Percentiles rank a stretch among this genome's conserved stretches.
Evolutionary conservation across 2,797 vertebrate species (phyloP).

Genomic region (Carapus acus): DNA sequence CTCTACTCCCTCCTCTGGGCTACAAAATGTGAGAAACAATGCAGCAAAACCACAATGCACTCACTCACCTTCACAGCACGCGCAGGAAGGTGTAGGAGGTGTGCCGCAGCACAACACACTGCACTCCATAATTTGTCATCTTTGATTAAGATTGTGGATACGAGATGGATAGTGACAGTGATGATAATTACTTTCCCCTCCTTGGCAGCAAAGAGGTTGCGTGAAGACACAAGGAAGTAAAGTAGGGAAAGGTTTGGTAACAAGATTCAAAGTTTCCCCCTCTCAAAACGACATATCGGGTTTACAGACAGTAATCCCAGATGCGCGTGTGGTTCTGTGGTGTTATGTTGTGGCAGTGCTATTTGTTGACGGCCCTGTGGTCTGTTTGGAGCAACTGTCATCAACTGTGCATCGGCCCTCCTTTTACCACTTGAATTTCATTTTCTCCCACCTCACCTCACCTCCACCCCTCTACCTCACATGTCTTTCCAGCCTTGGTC

Average conservation of each 20-base stretch:
- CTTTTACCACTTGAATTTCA: neutral
- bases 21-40: too few species aligned
- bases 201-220: constrained; percentile 51
- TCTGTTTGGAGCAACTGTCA: neutral
- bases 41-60: constrained; percentile 5
- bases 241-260: constrained; percentile 1
- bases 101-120: constrained; percentile 24
- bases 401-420: neutral
- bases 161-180: constrained; percentile 65
- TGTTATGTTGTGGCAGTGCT: neutral
- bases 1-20: too few species aligned
- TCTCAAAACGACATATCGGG: neutral
- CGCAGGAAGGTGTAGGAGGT: constrained; percentile 20
- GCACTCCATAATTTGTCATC: constrained; percentile 63
- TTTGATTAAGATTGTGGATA: constrained; percentile 59
- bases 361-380: neutral
- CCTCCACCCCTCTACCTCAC: neutral
- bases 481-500: neutral
- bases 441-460: neutral
- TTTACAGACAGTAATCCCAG: too few species aligned
- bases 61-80: constrained; percentile 8
- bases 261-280: neutral
- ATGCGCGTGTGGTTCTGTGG: too few species aligned
- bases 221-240: constrained; percentile 16
- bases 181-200: constrained; percentile 59